phyloP scores from a whole-genome alignment of 2,797 vertebrate genomes.

The Acanthornis magna region DNA sequence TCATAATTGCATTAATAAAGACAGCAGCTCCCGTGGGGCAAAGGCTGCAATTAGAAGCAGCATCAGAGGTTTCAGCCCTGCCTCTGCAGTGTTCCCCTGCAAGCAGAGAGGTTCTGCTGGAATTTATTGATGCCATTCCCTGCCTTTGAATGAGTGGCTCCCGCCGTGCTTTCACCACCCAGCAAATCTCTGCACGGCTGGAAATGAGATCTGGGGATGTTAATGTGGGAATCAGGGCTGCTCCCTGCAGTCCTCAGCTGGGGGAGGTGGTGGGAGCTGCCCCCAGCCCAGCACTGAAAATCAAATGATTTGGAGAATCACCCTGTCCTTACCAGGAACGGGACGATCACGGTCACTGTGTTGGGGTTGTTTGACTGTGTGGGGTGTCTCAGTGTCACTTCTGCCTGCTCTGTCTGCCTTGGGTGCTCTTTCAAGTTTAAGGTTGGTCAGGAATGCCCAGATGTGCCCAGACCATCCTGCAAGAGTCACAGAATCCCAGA shows the following conservation, averaged over 20 bases:
- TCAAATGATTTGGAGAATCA: background rate
- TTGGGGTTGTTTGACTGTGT: background rate
- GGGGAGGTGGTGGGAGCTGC: background rate
- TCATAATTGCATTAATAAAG: conserved; percentile 56
- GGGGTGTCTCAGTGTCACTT: background rate
- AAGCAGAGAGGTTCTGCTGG: background rate
- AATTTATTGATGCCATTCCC: background rate
- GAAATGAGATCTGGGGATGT: background rate
- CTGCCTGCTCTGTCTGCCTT: background rate
- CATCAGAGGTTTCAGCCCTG: background rate
- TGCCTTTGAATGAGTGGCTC: background rate
- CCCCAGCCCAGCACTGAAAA: background rate
- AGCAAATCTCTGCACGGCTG: background rate
- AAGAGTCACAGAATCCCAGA: background rate
- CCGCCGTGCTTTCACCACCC: background rate
- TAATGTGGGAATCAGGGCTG: background rate
- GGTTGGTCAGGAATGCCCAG: background rate
- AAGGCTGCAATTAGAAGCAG: conserved; percentile 28
- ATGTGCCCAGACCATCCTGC: background rate
- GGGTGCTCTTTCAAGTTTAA: background rate
- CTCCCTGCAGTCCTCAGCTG: background rate
- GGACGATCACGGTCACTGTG: fast-evolving
- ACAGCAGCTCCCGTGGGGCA: background rate
- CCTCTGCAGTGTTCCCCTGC: background rate
- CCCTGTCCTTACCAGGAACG: background rate